These are phyloP conservation scores for Vireo altiloquus DNA, from an alignment of 2,113 vertebrate genomes.

Conservation along the genomic window DNA sequence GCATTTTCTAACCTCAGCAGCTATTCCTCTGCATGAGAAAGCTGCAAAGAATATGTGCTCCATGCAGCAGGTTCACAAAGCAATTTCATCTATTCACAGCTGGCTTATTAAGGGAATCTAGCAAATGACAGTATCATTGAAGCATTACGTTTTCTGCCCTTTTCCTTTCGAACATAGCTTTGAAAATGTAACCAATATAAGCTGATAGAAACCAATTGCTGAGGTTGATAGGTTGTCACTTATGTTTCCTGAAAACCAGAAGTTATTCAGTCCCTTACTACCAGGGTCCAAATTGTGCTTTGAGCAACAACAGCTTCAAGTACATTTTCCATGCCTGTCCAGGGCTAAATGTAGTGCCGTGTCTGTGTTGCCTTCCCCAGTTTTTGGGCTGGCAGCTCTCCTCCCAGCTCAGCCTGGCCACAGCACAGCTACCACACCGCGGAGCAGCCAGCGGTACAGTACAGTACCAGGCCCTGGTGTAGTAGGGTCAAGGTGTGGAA, in stretches of 20 bases:
- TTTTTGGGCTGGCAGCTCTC: background rate
- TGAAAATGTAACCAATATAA: constrained; percentile 49
- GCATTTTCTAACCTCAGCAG: background rate
- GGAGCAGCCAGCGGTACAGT: background rate
- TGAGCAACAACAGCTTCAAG: background rate
- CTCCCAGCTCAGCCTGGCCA: background rate
- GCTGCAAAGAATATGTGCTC: background rate
- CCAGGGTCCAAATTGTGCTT: background rate
- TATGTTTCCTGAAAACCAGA: constrained; percentile 48
- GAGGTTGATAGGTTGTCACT: constrained; percentile 44
- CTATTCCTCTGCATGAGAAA: constrained; percentile 7
- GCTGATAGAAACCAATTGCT: constrained; percentile 36
- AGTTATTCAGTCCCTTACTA: background rate
- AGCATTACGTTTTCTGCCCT: constrained; percentile 46
- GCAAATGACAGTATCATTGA: constrained; percentile 43
- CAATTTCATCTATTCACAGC: constrained; percentile 46
- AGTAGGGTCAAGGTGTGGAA: background rate
- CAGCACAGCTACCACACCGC: background rate
- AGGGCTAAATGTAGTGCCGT: background rate
- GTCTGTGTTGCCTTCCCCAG: background rate
- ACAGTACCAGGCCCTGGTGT: background rate
- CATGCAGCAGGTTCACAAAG: constrained; percentile 34
- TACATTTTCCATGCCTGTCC: background rate
- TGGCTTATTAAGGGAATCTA: constrained; percentile 50
- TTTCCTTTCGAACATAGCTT: constrained; percentile 40